Evolutionary conservation across 2,888 invertebrate genomes (phyloP).

Genomic region (Stenchaetothrips biformis): DNA sequence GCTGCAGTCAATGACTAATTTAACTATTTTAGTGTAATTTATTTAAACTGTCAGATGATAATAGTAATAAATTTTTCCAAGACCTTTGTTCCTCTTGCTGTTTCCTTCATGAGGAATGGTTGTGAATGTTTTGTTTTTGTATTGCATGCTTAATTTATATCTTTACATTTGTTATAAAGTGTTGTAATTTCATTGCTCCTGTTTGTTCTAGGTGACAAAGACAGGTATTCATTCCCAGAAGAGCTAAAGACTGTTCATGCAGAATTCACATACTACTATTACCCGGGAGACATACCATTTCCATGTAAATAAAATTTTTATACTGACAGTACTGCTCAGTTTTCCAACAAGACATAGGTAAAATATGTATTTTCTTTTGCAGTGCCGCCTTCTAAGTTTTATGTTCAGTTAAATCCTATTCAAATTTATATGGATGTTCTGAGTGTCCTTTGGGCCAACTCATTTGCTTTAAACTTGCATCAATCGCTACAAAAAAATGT

Average conservation of each 20-base stretch:
- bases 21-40: no score
- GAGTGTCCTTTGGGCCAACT: conserved; percentile 90
- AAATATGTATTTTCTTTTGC: conserved; percentile 43
- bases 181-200: conserved; percentile 36
- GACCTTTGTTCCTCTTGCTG: no score
- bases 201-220: conserved; percentile 60
- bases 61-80: no score
- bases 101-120: background rate
- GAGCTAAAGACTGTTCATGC: conserved; percentile 91
- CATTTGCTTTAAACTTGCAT: conserved; percentile 82
- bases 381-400: conserved; percentile 93
- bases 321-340: background rate
- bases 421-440: conserved; percentile 80
- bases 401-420: conserved; percentile 85
- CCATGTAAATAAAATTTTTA: conserved; percentile 60
- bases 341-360: background rate
- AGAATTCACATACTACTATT: conserved; percentile 94
- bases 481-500: conserved; percentile 61
- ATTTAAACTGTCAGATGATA: background rate
- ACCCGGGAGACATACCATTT: conserved; percentile 84
- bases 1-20: no score
- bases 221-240: conserved; percentile 77
- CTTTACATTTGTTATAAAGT: conserved; percentile 9
- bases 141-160: background rate
- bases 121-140: background rate